Evolutionary conservation across 2,888 invertebrate species (phyloP), one percentile per base, ranked within the genome.

Genomic region (Coleophora deauratella): DNA sequence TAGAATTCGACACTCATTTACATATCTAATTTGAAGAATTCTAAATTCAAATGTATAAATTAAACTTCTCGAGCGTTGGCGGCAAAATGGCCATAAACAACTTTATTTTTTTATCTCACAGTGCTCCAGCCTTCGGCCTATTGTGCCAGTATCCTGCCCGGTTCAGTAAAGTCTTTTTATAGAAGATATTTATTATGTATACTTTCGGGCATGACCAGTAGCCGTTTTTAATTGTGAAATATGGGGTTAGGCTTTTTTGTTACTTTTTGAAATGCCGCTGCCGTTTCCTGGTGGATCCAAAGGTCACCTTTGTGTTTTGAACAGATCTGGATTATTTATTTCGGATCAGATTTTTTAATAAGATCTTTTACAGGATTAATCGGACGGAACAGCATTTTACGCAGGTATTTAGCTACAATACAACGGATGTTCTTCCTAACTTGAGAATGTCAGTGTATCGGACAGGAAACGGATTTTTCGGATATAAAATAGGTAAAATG

Each of bases 221-320:
- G 84, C 85, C 61, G 75, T 55, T 72, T 80, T 77, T 84, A 82
- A 85, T 85, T 85, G 84, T 85, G 82, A 85, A 77, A 74, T 84
- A 85, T 84, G 84, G 69, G 70, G 68, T 73, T 67, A 65, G 54
- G 51, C 58, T 65, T 57, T 58, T 57, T 57, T 57, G 47, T 50
- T 54, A 57, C 68, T 72, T 72, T 69, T 66, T 52, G 46, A 48
- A 39, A 31, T 31, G 21, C 21, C 50, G 54, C 45, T 50, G 59
- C 57, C 65, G 62, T 71, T 76, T 78, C 77, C 75, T 71, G 72
- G 62, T 70, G 62, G 68, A 62, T 72, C 67, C 69, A 76, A 80
- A 80, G 80, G 75, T 82, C 70, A 77, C 68, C 61, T 75, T 80
- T 75, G 68, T 73, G 55, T 65, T 72, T 75, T 73, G 68, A 21